phyloP scores from a whole-genome alignment of 2,113 vertebrate species.

The Hydrochoerus hydrochaeris region DNA sequence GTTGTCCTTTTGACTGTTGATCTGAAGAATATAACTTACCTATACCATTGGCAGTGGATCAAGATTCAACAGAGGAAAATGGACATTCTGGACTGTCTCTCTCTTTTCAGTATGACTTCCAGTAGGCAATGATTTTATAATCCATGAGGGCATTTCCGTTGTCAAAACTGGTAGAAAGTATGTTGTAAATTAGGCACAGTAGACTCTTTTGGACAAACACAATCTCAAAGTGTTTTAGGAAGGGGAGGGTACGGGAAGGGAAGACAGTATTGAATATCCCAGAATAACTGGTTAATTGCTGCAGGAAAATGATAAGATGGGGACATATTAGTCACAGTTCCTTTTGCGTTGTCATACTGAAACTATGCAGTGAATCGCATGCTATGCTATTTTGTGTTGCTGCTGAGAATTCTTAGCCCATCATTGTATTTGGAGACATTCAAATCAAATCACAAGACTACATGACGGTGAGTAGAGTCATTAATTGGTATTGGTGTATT shows the following conservation, averaged over 20 bases:
- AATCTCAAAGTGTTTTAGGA: conserved; percentile 73
- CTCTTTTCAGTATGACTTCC: neutral
- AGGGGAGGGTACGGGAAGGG: conserved; percentile 70
- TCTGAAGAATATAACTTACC: neutral
- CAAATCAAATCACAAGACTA: conserved; percentile 19
- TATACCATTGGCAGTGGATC: neutral
- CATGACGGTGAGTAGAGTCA: neutral
- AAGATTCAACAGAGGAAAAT: neutral
- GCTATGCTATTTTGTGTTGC: conserved; percentile 49
- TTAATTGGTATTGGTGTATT: neutral
- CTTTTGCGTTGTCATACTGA: conserved; percentile 78
- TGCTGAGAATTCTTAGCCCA: conserved; percentile 21
- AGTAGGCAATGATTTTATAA: neutral
- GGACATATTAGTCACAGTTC: conserved; percentile 82
- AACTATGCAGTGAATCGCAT: conserved; percentile 68
- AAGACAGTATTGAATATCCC: conserved; percentile 75
- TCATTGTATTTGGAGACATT: neutral
- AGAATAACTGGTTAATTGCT: conserved; percentile 82
- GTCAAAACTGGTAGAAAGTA: neutral
- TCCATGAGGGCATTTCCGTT: neutral
- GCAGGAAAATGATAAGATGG: conserved; percentile 83
- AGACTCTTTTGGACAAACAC: conserved; percentile 55
- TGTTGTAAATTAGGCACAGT: neutral
- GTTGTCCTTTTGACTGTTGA: neutral
- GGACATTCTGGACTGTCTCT: neutral